Evolutionary conservation across 2,113 vertebrate species (phyloP).

Genomic region (Psophia crepitans): DNA sequence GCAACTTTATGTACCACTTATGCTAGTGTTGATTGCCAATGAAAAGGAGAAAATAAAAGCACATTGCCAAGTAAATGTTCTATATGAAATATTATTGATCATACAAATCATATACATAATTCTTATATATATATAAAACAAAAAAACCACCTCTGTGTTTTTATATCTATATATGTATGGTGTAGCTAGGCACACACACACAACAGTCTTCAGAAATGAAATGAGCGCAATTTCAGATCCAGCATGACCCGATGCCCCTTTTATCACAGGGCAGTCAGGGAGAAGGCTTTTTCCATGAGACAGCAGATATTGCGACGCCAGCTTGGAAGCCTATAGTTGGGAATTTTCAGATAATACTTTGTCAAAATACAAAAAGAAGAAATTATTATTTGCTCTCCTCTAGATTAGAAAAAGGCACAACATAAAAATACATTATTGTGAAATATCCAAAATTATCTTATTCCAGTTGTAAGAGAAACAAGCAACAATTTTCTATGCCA

Average conservation of each 20-base stretch:
- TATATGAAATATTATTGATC: not conserved
- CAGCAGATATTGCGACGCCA: not conserved
- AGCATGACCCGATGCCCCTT: not conserved
- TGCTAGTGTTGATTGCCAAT: not conserved
- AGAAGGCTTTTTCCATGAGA: not conserved
- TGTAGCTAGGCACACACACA: not conserved
- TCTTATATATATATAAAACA: not conserved
- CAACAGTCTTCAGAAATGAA: not conserved
- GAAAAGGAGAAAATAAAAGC: not conserved
- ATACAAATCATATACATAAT: not conserved
- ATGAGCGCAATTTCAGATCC: not conserved
- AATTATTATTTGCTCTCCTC: not conserved
- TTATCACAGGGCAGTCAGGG: not conserved
- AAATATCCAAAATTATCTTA: not conserved
- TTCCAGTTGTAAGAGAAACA: not conserved
- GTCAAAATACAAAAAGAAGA: not conserved
- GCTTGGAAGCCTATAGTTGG: not conserved
- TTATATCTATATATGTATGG: not conserved
- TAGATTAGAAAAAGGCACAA: not conserved
- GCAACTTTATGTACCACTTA: not conserved
- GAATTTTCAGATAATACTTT: not conserved
- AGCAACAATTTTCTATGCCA: not conserved
- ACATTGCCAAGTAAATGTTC: not conserved
- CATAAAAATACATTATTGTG: not conserved
- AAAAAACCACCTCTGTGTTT: not conserved